Percentiles rank a stretch among this genome's conserved stretches.
These are phyloP conservation scores for Eupithecia subfuscata DNA, from an alignment of 2,888 invertebrate genomes.

Conservation along the genomic window DNA sequence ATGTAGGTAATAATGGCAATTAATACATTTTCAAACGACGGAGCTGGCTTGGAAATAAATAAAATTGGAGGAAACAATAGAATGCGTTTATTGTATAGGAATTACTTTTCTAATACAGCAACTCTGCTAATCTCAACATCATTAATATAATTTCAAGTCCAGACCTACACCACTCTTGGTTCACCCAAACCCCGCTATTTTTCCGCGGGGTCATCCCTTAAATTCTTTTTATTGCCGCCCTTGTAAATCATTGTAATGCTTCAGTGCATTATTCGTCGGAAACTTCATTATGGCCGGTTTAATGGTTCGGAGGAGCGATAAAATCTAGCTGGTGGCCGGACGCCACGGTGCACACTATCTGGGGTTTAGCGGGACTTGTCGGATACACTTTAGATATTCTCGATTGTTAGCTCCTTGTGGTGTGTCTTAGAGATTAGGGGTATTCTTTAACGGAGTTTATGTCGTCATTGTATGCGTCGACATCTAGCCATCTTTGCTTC, in stretches of 20 bases:
- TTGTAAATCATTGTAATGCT: slow-evolving; percentile 84
- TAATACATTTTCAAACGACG: neutral
- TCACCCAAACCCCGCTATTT: slow-evolving; percentile 61
- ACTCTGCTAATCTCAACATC: neutral
- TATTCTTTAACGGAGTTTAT: neutral
- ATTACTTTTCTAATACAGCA: neutral
- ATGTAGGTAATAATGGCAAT: neutral
- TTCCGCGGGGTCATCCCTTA: slow-evolving; percentile 82
- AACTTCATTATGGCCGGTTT: slow-evolving; percentile 84
- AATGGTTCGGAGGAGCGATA: slow-evolving; percentile 83
- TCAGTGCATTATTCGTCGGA: slow-evolving; percentile 81
- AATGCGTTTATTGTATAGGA: neutral
- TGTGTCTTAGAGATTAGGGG: neutral
- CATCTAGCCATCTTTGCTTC: no score
- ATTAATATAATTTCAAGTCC: neutral
- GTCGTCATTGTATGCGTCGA: neutral
- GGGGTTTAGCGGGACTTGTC: slow-evolving; percentile 17
- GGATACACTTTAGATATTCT: neutral
- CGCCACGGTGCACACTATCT: slow-evolving; percentile 54
- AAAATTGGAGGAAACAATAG: neutral
- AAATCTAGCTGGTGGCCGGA: slow-evolving; percentile 76
- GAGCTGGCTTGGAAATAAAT: neutral
- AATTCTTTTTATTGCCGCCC: slow-evolving; percentile 83
- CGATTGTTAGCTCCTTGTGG: neutral
- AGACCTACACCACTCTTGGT: neutral